Evolutionary conservation across 2,888 invertebrate genomes (phyloP).

Genomic region (Amiota communis): DNA sequence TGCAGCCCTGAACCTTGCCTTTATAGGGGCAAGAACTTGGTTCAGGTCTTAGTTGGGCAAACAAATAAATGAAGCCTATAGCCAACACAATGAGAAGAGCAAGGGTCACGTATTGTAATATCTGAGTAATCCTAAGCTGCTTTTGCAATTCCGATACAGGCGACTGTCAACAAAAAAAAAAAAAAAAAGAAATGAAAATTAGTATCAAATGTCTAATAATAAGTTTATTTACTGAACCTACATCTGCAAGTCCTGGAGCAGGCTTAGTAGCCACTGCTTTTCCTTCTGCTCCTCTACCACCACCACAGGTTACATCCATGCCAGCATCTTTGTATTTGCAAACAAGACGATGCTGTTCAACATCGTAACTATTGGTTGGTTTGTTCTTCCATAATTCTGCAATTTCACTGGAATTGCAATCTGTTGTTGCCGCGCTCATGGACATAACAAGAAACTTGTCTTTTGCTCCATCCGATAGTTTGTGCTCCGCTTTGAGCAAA

Average conservation of each 20-base stretch:
- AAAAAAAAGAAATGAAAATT: constrained; percentile 4
- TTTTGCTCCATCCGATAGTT: constrained; percentile 79
- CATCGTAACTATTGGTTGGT: constrained; percentile 74
- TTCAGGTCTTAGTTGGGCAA: constrained; percentile 68
- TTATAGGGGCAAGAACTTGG: constrained; percentile 12
- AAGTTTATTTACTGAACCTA: not conserved
- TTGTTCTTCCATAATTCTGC: constrained; percentile 83
- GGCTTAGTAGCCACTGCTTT: not conserved
- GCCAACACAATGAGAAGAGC: constrained; percentile 73
- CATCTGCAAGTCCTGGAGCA: not conserved
- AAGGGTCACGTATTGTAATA: constrained; percentile 75
- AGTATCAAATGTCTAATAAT: not conserved
- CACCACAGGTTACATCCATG: not conserved
- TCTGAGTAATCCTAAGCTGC: constrained; percentile 74
- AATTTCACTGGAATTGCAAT: constrained; percentile 76
- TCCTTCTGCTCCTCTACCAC: not conserved
- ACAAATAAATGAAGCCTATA: constrained; percentile 72
- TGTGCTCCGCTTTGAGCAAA: constrained; percentile 83
- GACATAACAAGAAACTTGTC: constrained; percentile 94
- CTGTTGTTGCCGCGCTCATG: constrained; percentile 78
- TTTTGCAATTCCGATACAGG: constrained; percentile 72
- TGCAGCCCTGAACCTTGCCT: constrained; percentile 40
- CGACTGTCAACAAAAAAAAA: constrained; percentile 68
- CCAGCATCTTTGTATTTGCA: constrained; percentile 72
- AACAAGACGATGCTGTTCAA: constrained; percentile 83